These are phyloP conservation scores for Coracias cyanogaster DNA, from an alignment of 2,797 vertebrate genomes.

Conservation along the genomic window DNA sequence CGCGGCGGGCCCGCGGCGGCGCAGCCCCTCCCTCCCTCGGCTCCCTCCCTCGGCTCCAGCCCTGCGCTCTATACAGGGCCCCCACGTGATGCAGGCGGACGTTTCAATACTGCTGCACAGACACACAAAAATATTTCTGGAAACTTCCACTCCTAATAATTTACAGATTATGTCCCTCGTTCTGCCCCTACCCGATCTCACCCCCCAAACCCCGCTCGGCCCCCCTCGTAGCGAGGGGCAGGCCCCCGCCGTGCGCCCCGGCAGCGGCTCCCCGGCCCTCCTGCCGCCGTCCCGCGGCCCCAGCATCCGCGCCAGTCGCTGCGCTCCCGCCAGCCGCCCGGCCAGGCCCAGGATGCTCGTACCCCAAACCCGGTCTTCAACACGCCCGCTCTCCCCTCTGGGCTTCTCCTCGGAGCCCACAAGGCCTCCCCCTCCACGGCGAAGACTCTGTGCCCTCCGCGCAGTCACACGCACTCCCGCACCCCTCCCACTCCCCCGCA, in stretches of 20 bases:
- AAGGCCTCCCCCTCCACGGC: background rate
- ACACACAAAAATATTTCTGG: slow-evolving; percentile 72
- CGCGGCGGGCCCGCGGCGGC: slow-evolving; percentile 19
- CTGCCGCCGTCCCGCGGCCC: background rate
- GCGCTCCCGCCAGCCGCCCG: slow-evolving; percentile 36
- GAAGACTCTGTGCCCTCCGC: background rate
- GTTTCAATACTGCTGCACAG: slow-evolving; percentile 80
- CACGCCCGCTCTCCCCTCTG: background rate
- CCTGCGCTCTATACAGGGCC: slow-evolving; percentile 76
- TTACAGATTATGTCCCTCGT: slow-evolving; percentile 34
- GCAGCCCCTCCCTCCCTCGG: slow-evolving; percentile 61
- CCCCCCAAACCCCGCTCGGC: background rate
- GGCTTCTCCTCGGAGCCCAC: background rate
- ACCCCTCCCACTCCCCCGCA: background rate
- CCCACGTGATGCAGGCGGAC: slow-evolving; percentile 85
- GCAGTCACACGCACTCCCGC: background rate
- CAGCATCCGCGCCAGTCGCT: slow-evolving; percentile 7
- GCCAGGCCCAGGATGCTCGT: background rate
- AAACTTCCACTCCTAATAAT: slow-evolving; percentile 84
- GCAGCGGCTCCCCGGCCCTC: background rate
- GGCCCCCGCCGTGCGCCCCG: background rate
- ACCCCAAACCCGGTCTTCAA: background rate
- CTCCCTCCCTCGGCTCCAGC: slow-evolving; percentile 78
- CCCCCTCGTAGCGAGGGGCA: background rate
- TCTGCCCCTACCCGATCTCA: background rate